phyloP scores from a whole-genome alignment of 1,140 invertebrate species.

The Macrosteles quadrilineatus region DNA sequence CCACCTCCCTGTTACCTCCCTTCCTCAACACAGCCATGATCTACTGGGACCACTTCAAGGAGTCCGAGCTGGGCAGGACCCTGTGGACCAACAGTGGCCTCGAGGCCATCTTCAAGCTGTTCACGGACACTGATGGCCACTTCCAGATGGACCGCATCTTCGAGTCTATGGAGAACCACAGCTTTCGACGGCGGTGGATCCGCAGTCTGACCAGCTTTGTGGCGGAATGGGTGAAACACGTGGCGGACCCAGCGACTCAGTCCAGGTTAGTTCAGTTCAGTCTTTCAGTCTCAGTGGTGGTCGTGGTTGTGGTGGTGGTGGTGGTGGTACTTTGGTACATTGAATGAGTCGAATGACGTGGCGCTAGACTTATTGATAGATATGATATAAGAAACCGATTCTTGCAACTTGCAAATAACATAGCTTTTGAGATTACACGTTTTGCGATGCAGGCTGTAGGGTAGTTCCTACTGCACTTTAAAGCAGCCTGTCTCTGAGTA shows the following conservation, averaged over 20 bases:
- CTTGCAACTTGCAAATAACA: too few relatives aligned
- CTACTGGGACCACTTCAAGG: constrained; percentile 76
- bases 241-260: constrained; percentile 73
- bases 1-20: constrained; percentile 64
- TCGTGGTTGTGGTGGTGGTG: too few relatives aligned
- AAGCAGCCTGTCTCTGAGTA: too few relatives aligned
- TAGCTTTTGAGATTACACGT: too few relatives aligned
- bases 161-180: constrained; percentile 74
- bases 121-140: constrained; percentile 62
- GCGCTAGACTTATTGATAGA: too few relatives aligned
- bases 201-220: constrained; percentile 70
- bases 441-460: too few relatives aligned
- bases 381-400: too few relatives aligned
- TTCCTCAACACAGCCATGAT: constrained; percentile 71
- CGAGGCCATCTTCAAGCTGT: constrained; percentile 60
- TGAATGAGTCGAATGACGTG: too few relatives aligned
- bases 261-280: constrained; percentile 57
- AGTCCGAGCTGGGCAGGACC: constrained; percentile 71
- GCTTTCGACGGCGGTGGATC: constrained; percentile 75
- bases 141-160: constrained; percentile 70
- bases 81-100: constrained; percentile 72
- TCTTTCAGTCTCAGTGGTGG: too few relatives aligned
- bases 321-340: too few relatives aligned
- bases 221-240: constrained; percentile 69
- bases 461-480: too few relatives aligned